phyloP scores from a whole-genome alignment of 2,113 vertebrate genomes.

The Lynx canadensis region DNA sequence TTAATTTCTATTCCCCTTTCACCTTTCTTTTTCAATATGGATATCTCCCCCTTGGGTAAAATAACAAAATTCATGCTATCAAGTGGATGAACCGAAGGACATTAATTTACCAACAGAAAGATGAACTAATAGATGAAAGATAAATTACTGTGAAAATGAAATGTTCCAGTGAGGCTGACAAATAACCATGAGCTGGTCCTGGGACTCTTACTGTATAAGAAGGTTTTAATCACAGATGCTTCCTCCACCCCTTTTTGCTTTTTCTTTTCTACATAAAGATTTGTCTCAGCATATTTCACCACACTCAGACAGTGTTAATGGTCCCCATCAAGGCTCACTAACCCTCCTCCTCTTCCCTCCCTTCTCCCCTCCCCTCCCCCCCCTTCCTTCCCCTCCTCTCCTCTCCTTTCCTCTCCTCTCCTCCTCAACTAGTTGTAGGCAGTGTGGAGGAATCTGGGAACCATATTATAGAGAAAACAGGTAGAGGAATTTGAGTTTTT shows the following conservation, averaged over 20 bases:
- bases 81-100: not conserved
- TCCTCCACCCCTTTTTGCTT: not conserved
- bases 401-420: not conserved
- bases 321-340: not conserved
- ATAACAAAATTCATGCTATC: not conserved
- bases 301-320: not conserved
- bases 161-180: not conserved
- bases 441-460: not conserved
- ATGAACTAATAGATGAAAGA: not conserved
- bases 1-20: not conserved
- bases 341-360: not conserved
- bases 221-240: not conserved
- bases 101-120: not conserved
- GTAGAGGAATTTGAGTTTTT: slow-evolving; percentile 4
- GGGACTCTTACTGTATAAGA: not conserved
- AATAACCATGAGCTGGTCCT: not conserved
- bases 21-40: not conserved
- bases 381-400: accelerated
- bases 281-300: not conserved
- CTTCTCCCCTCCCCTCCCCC: too few species aligned
- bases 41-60: not conserved
- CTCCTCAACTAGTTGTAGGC: not conserved
- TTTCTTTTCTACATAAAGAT: not conserved
- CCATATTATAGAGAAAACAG: not conserved
- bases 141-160: not conserved